A percentile compares a stretch with the other conserved stretches of the same genome.
Conservation (phyloP, 2,113 vertebrate genomes). For the Tonatia bakeri region DNA sequence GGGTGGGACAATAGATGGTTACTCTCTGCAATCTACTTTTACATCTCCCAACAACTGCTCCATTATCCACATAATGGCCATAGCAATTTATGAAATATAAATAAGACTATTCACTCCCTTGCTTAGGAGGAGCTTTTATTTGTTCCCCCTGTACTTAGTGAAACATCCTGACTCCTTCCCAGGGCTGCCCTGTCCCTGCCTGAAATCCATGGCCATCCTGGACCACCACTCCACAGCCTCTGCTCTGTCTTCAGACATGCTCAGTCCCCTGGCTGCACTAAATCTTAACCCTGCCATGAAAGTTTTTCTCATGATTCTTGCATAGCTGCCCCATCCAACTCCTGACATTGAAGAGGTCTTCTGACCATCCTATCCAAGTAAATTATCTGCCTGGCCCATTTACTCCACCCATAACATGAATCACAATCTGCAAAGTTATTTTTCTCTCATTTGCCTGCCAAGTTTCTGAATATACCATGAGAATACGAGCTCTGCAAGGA, state of each 20-base stretch:
- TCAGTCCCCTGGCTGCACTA: too few species aligned
- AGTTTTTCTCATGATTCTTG: not conserved
- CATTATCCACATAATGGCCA: not conserved
- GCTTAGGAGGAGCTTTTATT: not conserved
- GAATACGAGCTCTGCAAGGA: not conserved
- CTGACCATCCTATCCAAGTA: not conserved
- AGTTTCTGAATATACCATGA: not conserved
- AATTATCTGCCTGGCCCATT: not conserved
- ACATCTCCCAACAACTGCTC: not conserved
- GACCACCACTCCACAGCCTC: not conserved
- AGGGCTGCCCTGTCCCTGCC: rapidly evolving
- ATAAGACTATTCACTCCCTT: not conserved
- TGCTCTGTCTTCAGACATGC: not conserved
- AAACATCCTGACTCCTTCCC: not conserved
- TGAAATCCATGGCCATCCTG: not conserved
- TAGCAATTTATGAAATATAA: not conserved
- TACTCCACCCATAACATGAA: not conserved
- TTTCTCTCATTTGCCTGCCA: not conserved
- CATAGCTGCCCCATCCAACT: not conserved
- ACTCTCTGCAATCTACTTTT: not conserved
- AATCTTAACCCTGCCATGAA: too few species aligned
- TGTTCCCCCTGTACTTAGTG: not conserved
- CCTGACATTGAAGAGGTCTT: not conserved
- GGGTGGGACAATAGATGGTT: not conserved
- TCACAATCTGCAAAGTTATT: not conserved